Conservation (phyloP, 2,113 vertebrate species). For the Hystrix brachyura region DNA sequence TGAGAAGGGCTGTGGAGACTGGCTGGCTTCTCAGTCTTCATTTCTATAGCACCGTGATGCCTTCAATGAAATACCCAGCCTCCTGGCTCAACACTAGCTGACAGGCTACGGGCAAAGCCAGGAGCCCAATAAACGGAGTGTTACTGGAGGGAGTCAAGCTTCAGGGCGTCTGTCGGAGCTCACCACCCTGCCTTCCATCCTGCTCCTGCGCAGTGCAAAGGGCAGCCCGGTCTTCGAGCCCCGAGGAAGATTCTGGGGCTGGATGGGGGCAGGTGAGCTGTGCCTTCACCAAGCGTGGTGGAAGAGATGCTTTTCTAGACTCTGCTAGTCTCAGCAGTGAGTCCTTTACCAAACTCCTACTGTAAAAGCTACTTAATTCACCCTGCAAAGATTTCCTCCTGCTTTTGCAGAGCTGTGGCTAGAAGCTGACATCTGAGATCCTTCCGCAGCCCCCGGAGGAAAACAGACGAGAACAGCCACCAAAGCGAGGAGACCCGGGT, state of each 20-base stretch:
- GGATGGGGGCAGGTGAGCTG: neutral
- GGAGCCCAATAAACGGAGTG: constrained; percentile 23
- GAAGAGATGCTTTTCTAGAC: neutral
- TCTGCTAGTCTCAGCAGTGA: neutral
- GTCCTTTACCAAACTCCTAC: neutral
- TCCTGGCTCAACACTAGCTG: neutral
- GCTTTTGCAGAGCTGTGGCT: neutral
- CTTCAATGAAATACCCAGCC: constrained; percentile 48
- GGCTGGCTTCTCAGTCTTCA: neutral
- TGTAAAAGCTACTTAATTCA: neutral
- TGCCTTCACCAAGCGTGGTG: neutral
- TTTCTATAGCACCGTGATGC: neutral
- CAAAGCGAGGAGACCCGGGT: neutral
- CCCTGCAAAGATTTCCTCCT: neutral
- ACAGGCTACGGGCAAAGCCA: neutral
- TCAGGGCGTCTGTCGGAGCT: neutral
- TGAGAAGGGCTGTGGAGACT: constrained; percentile 1
- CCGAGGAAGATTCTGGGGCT: neutral
- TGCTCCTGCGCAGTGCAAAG: neutral
- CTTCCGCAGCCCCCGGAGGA: neutral
- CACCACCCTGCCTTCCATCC: too few species aligned
- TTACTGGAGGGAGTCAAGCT: neutral
- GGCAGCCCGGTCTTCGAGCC: neutral
- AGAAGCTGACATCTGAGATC: neutral
- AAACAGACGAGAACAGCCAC: neutral